Conservation (phyloP, 92 coral and sea anemone species). For the Phenganax marumi region DNA sequence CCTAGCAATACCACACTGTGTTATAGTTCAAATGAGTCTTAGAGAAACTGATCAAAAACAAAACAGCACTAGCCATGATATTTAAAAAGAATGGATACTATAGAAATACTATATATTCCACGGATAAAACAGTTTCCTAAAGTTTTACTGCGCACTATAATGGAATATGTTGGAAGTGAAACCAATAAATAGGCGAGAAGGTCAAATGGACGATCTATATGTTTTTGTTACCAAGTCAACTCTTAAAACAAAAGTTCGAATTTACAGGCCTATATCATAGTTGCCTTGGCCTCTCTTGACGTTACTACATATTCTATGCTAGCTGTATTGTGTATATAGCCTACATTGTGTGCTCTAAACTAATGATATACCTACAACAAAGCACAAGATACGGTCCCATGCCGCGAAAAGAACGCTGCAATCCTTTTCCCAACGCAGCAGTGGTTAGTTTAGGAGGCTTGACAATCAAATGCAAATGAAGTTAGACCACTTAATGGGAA, state of each 20-base stretch:
- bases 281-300: background rate
- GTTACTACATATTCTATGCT: background rate
- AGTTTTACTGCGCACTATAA: too few relatives aligned
- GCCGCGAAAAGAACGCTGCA: conserved; percentile 12
- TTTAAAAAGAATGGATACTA: too few relatives aligned
- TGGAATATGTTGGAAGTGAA: too few relatives aligned
- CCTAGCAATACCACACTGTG: background rate
- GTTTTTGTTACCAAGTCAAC: conserved; percentile 9
- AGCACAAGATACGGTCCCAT: conserved; percentile 31
- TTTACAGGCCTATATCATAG: conserved; percentile 31
- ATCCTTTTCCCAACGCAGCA: background rate
- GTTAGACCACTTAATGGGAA: conserved; percentile 36
- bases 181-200: background rate
- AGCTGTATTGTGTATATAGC: background rate
- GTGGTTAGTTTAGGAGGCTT: conserved; percentile 22
- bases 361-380: conserved; percentile 40
- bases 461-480: conserved; percentile 44
- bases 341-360: background rate
- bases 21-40: conserved; percentile 10
- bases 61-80: too few relatives aligned
- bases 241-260: background rate
- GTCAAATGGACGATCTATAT: background rate
- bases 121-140: too few relatives aligned
- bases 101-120: too few relatives aligned
- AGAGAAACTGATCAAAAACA: background rate